A percentile compares a stretch with the other conserved stretches of the same genome.
Conservation (phyloP, 2,888 invertebrate species). For the Eupithecia pulchellata region DNA sequence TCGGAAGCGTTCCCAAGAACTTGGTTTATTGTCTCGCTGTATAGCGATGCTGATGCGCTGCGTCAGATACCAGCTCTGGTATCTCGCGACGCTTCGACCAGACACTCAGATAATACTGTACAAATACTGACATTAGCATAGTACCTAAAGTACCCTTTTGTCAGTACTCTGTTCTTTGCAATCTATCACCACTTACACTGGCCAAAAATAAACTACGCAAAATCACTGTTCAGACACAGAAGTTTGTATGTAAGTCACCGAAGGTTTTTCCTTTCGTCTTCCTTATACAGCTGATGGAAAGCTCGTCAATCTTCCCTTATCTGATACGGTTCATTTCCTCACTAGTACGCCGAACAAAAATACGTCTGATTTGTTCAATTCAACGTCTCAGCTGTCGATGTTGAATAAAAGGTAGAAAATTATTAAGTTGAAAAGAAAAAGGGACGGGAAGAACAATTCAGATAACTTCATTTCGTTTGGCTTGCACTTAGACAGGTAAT, state of each 20-base stretch:
- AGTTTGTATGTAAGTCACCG: background rate
- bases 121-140: no score
- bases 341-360: constrained; percentile 11
- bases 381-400: background rate
- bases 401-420: background rate
- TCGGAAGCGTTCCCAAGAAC: no score
- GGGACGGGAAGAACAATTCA: no score
- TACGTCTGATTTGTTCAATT: constrained; percentile 13
- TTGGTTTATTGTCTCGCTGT: no score
- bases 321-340: constrained; percentile 27
- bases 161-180: background rate
- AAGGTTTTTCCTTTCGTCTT: constrained; percentile 1
- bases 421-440: background rate
- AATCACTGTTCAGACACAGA: constrained; percentile 8
- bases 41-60: no score
- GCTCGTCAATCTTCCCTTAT: constrained; percentile 38
- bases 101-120: no score
- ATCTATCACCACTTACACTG: background rate
- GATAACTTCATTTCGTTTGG: no score
- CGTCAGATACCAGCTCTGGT: no score
- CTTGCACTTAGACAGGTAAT: no score
- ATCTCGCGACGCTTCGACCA: no score
- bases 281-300: constrained; percentile 27
- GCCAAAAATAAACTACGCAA: background rate
- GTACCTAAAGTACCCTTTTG: no score